These are phyloP conservation scores for Hypomecis atomaria DNA, from an alignment of 2,888 invertebrate genomes.

Conservation along the genomic window DNA sequence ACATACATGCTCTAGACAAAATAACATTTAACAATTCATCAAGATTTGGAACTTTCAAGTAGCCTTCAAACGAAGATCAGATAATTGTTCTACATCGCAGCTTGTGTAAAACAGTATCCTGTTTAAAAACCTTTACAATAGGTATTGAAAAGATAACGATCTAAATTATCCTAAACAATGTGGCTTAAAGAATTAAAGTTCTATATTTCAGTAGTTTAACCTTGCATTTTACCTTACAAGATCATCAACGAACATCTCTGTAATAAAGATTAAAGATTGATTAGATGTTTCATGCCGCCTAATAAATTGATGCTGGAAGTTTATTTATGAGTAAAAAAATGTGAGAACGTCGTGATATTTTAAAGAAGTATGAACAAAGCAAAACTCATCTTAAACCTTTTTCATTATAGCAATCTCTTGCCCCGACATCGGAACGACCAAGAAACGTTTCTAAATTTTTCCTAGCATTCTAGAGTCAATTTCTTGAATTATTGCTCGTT, in stretches of 20 bases:
- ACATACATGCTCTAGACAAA: background rate
- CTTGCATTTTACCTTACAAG: background rate
- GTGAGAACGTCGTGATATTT: background rate
- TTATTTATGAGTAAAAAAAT: background rate
- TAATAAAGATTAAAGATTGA: no score
- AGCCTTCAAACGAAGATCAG: constrained; percentile 19
- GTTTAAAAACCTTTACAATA: constrained; percentile 23
- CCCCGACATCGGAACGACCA: no score
- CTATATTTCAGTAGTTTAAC: constrained; percentile 4
- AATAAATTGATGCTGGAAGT: no score
- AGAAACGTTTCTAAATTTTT: no score
- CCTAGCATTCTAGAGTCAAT: no score
- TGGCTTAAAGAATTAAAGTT: constrained; percentile 13
- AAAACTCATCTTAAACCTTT: no score
- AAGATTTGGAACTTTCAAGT: constrained; percentile 17
- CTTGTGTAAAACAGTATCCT: constrained; percentile 20
- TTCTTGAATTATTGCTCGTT: no score
- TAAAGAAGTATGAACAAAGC: background rate
- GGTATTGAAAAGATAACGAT: constrained; percentile 30
- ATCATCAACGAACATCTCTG: no score
- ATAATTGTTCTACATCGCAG: constrained; percentile 12
- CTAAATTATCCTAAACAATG: constrained; percentile 17
- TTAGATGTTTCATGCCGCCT: no score
- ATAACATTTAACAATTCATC: constrained; percentile 37
- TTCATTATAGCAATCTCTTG: no score